phyloP scores from a whole-genome alignment of 2,888 invertebrate species.

The Chloroclysta siterata region DNA sequence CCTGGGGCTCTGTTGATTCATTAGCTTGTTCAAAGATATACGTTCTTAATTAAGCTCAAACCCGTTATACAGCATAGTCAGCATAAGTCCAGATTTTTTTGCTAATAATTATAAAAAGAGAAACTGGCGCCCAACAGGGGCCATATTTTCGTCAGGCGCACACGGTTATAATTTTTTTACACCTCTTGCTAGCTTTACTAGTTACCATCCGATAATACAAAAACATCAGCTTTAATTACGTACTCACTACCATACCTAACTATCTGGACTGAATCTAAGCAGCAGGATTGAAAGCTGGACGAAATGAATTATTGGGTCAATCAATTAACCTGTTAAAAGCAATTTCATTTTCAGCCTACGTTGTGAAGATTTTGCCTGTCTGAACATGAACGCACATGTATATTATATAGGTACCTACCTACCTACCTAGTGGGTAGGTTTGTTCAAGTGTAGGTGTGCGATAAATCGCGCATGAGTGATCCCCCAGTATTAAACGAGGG shows the following conservation, averaged over 20 bases:
- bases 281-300: neutral
- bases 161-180: too few relatives aligned
- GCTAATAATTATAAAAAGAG: neutral
- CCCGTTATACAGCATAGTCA: too few relatives aligned
- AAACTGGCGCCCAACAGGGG: conserved; percentile 32
- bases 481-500: conserved; percentile 26
- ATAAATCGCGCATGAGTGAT: conserved; percentile 37
- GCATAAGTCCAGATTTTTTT: too few relatives aligned
- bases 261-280: neutral
- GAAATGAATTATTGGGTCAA: conserved; percentile 1
- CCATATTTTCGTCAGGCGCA: too few relatives aligned
- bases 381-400: neutral
- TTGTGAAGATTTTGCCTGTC: neutral
- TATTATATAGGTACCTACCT: neutral
- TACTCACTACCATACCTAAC: neutral
- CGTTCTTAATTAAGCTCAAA: too few relatives aligned
- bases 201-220: too few relatives aligned
- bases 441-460: conserved; percentile 19
- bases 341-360: conserved; percentile 5
- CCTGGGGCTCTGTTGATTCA: neutral
- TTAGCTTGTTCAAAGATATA: too few relatives aligned
- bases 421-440: conserved; percentile 1
- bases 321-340: neutral
- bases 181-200: too few relatives aligned
- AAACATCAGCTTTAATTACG: conserved; percentile 2